A percentile compares a stretch with the other conserved stretches of the same genome.
These are phyloP conservation scores for Petromus typicus DNA, from an alignment of 2,113 vertebrate genomes.

Conservation along the genomic window DNA sequence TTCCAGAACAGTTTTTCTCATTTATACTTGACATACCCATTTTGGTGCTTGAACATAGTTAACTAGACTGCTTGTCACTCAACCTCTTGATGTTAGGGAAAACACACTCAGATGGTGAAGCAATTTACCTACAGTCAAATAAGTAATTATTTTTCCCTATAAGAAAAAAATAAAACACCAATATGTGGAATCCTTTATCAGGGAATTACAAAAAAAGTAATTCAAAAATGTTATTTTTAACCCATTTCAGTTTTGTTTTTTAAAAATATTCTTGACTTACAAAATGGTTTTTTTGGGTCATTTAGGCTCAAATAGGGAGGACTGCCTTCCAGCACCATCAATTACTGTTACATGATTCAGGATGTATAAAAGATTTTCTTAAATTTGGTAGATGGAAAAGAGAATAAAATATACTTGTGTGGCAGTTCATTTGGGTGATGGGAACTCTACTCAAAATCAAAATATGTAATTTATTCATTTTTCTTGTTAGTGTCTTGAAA, in stretches of 20 bases:
- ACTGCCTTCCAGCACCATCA: not conserved
- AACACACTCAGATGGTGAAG: not conserved
- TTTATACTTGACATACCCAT: not conserved
- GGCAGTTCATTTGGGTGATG: not conserved
- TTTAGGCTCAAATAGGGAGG: not conserved
- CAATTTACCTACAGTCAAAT: not conserved
- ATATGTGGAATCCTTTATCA: not conserved
- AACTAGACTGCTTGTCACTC: not conserved
- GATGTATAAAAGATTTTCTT: not conserved
- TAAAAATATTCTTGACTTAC: not conserved
- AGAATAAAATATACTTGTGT: not conserved
- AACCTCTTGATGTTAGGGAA: not conserved
- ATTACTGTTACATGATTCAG: conserved; percentile 22
- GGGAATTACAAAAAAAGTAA: conserved; percentile 8
- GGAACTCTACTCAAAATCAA: not conserved
- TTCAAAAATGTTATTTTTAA: not conserved
- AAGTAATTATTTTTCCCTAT: not conserved
- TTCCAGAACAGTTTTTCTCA: conserved; percentile 2
- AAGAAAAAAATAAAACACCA: not conserved
- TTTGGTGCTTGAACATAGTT: not conserved
- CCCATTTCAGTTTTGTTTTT: not conserved
- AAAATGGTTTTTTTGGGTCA: not conserved
- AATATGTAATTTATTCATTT: not conserved
- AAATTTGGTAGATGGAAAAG: not conserved
- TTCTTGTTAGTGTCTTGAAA: not conserved